These are phyloP conservation scores for Phainopepla nitens DNA, from an alignment of 2,113 vertebrate species.

Conservation along the genomic window DNA sequence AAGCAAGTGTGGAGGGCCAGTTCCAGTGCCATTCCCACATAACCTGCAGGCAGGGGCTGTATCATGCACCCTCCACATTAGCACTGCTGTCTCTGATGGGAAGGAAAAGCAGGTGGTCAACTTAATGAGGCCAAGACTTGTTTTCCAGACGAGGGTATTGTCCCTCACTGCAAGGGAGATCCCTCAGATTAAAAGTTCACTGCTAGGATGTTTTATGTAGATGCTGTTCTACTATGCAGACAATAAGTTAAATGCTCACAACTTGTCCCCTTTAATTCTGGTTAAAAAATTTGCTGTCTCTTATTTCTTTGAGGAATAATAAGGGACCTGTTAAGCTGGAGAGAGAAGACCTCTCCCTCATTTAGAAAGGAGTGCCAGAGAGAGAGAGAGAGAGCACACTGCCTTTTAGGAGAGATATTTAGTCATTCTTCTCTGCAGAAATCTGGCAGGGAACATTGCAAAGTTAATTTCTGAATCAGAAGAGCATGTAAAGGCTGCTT, in stretches of 20 bases:
- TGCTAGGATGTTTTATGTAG: background rate
- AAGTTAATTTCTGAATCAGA: conserved; percentile 40
- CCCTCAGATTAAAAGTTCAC: background rate
- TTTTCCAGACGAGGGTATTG: background rate
- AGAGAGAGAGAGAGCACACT: background rate
- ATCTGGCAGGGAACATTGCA: background rate
- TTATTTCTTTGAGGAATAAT: background rate
- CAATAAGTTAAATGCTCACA: background rate
- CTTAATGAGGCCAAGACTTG: background rate
- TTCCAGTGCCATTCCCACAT: background rate
- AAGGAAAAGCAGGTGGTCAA: background rate
- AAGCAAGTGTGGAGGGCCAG: background rate
- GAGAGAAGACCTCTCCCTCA: background rate
- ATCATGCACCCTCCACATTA: background rate
- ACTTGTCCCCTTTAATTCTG: background rate
- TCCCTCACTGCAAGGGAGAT: background rate
- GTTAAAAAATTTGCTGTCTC: background rate
- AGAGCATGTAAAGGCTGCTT: background rate
- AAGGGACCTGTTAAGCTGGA: background rate
- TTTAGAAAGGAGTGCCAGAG: background rate
- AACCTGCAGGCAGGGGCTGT: background rate
- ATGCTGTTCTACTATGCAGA: background rate
- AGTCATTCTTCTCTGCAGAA: conserved; percentile 3
- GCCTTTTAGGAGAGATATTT: background rate
- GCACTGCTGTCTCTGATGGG: background rate